phyloP scores from a whole-genome alignment of 2,113 vertebrate genomes.

The Polyodon spathula region DNA sequence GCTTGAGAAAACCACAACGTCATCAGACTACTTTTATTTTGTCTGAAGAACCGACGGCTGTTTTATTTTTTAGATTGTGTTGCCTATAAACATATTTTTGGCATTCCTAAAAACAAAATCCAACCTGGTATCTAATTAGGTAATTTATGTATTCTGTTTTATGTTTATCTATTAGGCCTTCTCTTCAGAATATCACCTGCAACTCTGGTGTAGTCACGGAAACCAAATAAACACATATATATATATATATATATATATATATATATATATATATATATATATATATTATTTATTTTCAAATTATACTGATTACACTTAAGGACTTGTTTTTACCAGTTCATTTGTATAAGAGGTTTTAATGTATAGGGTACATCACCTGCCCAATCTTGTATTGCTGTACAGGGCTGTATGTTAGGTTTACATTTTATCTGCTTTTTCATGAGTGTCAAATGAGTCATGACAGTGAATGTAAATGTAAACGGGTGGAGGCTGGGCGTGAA shows the following conservation, averaged over 20 bases:
- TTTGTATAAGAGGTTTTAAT: no score
- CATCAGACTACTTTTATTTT: background rate
- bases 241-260: no score
- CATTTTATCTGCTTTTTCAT: background rate
- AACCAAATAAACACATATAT: no score
- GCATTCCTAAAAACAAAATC: background rate
- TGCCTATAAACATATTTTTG: background rate
- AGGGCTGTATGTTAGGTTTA: background rate
- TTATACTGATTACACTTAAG: no score
- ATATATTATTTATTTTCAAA: no score
- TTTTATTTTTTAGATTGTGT: background rate
- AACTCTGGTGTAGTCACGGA: no score
- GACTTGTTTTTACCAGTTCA: no score
- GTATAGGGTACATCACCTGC: no score
- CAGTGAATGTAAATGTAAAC: background rate
- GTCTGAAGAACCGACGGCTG: no score
- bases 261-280: no score
- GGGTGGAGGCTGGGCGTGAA: background rate
- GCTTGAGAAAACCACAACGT: background rate
- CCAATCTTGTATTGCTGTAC: background rate
- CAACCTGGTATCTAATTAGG: background rate
- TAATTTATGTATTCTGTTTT: background rate
- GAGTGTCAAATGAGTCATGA: background rate
- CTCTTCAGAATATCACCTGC: background rate
- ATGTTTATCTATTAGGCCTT: background rate